A percentile compares a stretch with the other conserved stretches of the same genome.
Evolutionary conservation across 2,888 invertebrate genomes (phyloP).

Genomic region (Iphiclides podalirius): DNA sequence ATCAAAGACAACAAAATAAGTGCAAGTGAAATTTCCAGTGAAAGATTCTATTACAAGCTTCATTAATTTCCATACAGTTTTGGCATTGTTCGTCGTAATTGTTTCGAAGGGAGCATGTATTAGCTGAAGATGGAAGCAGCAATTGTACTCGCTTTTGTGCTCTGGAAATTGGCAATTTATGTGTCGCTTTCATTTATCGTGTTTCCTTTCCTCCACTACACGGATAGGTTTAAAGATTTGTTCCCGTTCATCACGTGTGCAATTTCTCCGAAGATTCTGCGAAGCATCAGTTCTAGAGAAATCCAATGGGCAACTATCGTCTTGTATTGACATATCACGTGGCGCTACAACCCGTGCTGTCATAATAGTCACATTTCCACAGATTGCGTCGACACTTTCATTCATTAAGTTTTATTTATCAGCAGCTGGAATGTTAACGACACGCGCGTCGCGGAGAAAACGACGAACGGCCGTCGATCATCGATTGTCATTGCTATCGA

Average conservation of each 20-base stretch:
- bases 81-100: slow-evolving; percentile 7
- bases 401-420: slow-evolving; percentile 21
- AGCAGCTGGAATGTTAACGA: slow-evolving; percentile 46
- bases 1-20: too few relatives aligned
- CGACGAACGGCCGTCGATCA: slow-evolving; percentile 35
- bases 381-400: slow-evolving; percentile 16
- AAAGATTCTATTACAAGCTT: slow-evolving; percentile 11
- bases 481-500: slow-evolving; percentile 45
- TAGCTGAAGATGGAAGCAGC: not conserved
- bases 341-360: not conserved
- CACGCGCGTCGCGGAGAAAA: slow-evolving; percentile 41
- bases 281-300: too few relatives aligned
- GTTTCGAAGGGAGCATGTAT: not conserved
- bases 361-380: slow-evolving; percentile 10
- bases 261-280: too few relatives aligned
- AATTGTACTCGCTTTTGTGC: not conserved
- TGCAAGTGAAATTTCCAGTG: slow-evolving; percentile 9
- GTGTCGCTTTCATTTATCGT: not conserved
- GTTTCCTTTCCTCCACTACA: too few relatives aligned
- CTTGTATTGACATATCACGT: slow-evolving; percentile 2
- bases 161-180: too few relatives aligned
- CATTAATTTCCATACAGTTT: slow-evolving; percentile 7
- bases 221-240: too few relatives aligned
- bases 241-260: too few relatives aligned
- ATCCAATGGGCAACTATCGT: too few relatives aligned